Conservation (phyloP, 2,113 vertebrate genomes). For the Epinephelus lanceolatus region DNA sequence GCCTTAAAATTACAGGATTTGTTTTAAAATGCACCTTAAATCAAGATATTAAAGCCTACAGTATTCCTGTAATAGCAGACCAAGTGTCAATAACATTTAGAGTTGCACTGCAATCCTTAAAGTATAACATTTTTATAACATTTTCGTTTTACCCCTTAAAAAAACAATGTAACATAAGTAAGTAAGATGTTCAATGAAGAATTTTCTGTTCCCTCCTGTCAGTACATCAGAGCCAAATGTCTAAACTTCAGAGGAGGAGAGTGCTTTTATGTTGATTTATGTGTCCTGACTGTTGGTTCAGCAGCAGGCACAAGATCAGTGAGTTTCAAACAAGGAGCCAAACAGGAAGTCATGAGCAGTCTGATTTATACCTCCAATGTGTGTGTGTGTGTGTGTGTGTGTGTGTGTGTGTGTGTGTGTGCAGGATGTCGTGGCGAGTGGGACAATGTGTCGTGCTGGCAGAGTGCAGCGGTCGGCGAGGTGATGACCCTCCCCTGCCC, state of each 20-base stretch:
- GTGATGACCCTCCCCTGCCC: conserved; percentile 78
- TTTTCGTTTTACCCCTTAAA: neutral
- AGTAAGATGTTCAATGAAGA: neutral
- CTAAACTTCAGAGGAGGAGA: neutral
- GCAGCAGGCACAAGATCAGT: conserved; percentile 2
- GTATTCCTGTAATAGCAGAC: neutral
- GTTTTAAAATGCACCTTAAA: neutral
- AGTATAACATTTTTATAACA: neutral
- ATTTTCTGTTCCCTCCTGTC: conserved; percentile 1
- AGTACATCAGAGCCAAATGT: neutral
- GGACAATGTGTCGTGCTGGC: conserved; percentile 82
- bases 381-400: conserved; percentile 35
- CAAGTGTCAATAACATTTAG: no score
- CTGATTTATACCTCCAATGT: conserved; percentile 1
- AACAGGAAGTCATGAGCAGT: conserved; percentile 45
- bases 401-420: conserved; percentile 46
- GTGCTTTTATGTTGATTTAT: conserved; percentile 31
- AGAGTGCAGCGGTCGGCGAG: conserved; percentile 61
- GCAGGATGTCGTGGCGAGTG: conserved; percentile 81
- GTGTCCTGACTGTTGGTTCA: neutral
- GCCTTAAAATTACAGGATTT: neutral
- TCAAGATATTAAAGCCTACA: neutral
- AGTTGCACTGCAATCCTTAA: neutral
- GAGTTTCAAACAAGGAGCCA: neutral
- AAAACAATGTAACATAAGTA: neutral